Evolutionary conservation across 2,797 vertebrate species (phyloP).

Genomic region (Loris lydekkerianus): DNA sequence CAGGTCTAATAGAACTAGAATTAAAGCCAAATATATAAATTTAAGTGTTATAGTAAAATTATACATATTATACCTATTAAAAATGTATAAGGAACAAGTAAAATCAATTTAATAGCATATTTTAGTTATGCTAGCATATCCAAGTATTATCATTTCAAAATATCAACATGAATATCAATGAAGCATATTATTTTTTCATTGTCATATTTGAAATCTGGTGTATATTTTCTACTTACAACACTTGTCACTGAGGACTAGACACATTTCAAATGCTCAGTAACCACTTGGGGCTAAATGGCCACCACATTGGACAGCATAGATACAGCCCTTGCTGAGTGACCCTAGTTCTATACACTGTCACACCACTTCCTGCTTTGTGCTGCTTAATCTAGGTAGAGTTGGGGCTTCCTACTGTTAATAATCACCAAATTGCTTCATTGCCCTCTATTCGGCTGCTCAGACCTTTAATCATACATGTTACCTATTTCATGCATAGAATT

Average conservation of each 20-base stretch:
- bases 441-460: not conserved
- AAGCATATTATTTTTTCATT: not conserved
- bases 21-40: not conserved
- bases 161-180: not conserved
- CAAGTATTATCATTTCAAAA: slow-evolving; percentile 30
- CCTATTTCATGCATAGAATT: not conserved
- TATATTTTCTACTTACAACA: not conserved
- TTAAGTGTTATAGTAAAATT: not conserved
- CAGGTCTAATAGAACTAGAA: not conserved
- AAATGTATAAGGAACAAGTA: not conserved
- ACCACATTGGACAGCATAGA: not conserved
- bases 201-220: not conserved
- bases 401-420: not conserved
- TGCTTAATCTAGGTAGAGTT: not conserved
- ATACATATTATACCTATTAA: not conserved
- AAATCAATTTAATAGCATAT: not conserved
- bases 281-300: not conserved
- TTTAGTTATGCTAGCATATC: not conserved
- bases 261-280: not conserved
- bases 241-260: not conserved
- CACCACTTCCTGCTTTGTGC: not conserved
- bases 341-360: not conserved
- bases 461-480: not conserved
- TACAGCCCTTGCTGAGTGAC: not conserved
- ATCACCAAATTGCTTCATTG: not conserved